Conservation (phyloP, 2,797 vertebrate species). For the Pelochelys cantorii region DNA sequence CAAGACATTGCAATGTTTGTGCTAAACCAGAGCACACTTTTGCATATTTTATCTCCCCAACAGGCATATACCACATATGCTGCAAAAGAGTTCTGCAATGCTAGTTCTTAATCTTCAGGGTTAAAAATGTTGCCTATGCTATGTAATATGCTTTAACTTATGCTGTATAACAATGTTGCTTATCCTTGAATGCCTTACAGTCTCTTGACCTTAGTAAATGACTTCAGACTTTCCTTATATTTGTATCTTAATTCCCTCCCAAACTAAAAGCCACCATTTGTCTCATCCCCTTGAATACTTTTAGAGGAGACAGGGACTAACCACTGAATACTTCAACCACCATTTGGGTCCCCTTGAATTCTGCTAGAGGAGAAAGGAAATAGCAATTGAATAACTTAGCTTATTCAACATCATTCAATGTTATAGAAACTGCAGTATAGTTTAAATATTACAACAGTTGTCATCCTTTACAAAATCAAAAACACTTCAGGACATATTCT, state of each 20-base stretch:
- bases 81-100: background rate
- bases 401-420: background rate
- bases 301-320: background rate
- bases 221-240: background rate
- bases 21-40: background rate
- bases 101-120: background rate
- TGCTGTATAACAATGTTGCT: background rate
- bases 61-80: background rate
- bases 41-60: background rate
- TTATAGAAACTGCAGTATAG: background rate
- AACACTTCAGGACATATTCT: background rate
- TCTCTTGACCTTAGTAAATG: background rate
- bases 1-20: background rate
- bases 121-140: background rate
- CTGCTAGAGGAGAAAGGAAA: constrained; percentile 9
- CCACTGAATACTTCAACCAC: background rate
- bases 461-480: background rate
- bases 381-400: background rate
- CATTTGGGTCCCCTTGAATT: background rate
- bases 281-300: background rate
- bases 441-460: background rate
- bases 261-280: background rate
- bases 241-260: background rate
- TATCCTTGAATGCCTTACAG: background rate
- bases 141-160: background rate